Conservation (phyloP, 2,797 vertebrate species). For the Nannoperca australis region DNA sequence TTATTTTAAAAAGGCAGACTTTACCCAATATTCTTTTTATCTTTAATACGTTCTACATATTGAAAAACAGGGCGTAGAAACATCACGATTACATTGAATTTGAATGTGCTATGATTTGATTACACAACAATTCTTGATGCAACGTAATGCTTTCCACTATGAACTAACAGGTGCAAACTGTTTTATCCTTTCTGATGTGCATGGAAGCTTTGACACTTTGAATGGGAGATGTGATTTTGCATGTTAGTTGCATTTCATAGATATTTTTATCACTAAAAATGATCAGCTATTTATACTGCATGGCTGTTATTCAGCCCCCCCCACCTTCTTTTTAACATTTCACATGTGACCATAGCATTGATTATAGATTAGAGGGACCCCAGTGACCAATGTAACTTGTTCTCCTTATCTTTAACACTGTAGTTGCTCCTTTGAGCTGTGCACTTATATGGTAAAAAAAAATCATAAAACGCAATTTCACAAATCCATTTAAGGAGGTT, state of each 20-base stretch:
- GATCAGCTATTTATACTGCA: background rate
- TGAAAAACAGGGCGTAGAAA: background rate
- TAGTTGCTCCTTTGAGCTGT: background rate
- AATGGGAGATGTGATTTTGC: background rate
- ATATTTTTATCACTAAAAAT: background rate
- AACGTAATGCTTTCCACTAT: background rate
- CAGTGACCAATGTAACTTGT: background rate
- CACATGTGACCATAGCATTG: background rate
- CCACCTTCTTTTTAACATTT: too few relatives aligned
- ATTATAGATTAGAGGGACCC: background rate
- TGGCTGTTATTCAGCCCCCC: too few relatives aligned
- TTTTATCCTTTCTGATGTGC: background rate
- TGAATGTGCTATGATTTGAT: background rate
- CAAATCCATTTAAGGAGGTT: background rate
- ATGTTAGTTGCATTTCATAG: background rate
- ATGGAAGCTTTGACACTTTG: background rate
- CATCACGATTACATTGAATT: background rate
- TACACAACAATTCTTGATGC: background rate
- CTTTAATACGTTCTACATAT: background rate
- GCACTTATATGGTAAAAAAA: background rate
- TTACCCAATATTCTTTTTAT: background rate
- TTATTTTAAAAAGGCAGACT: background rate
- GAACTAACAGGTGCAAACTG: background rate
- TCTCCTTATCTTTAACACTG: background rate
- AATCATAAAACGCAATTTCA: background rate